Percentiles rank a stretch among this genome's conserved stretches.
phyloP scores from a whole-genome alignment of 2,888 invertebrate species.

The Syrphus vitripennis region DNA sequence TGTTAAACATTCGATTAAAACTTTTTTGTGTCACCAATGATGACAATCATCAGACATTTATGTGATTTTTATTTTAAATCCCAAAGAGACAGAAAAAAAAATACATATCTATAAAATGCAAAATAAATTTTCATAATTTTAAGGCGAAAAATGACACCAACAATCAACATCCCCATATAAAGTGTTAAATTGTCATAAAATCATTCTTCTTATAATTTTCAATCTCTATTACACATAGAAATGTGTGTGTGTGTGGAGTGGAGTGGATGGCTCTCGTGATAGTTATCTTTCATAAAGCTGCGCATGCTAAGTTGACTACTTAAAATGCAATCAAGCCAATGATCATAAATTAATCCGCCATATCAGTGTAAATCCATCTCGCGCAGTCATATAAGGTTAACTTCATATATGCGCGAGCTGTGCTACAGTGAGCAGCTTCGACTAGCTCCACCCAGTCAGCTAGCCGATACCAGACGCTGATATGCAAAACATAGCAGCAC shows the following conservation, averaged over 20 bases:
- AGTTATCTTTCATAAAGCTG: background rate
- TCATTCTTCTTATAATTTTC: slow-evolving; percentile 25
- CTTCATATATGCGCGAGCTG: slow-evolving; percentile 14
- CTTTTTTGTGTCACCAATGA: slow-evolving; percentile 2
- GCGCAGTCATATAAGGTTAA: slow-evolving; percentile 54
- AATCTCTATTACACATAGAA: too few species aligned
- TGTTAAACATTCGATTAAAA: background rate
- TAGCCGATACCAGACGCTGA: slow-evolving; percentile 64
- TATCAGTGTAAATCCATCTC: slow-evolving; percentile 60
- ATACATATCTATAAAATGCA: background rate
- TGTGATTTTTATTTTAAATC: slow-evolving; percentile 8
- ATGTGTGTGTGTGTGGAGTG: too few species aligned
- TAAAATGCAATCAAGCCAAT: slow-evolving; percentile 71
- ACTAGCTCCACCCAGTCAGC: slow-evolving; percentile 13
- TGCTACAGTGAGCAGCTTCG: slow-evolving; percentile 2
- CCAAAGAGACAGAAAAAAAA: background rate
- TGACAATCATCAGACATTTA: slow-evolving; percentile 5
- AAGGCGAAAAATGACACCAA: slow-evolving; percentile 31
- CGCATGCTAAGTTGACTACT: slow-evolving; percentile 43
- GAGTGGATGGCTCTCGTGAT: slow-evolving; percentile 18
- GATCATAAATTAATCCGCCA: slow-evolving; percentile 63
- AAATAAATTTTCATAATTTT: background rate
- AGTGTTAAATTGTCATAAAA: slow-evolving; percentile 46
- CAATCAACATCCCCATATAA: slow-evolving; percentile 47
- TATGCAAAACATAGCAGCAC: slow-evolving; percentile 58